Base-by-base conservation (phyloP, 2,888 invertebrate species). In the Auanema sp. region DNA sequence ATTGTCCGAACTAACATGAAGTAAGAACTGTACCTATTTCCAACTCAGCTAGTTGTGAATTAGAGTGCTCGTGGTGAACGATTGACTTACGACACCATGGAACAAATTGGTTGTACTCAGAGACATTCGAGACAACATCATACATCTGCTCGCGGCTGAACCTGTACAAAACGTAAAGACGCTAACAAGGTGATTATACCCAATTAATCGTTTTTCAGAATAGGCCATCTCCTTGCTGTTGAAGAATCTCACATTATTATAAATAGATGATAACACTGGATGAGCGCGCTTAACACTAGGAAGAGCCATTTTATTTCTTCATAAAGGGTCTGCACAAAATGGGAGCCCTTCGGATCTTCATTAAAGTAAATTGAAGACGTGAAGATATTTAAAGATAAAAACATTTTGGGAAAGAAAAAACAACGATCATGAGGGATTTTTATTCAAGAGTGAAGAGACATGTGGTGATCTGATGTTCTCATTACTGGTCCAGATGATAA, bases 121-220 rank as follows among this genome's bases (percentile, higher is more conserved):
- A 66, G 14, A 80, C 79, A 41, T 76, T 68, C 40, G 74, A 58
- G 14, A 80, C 80, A 4, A 80, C 79, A 16, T 75, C 64, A 65
- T 75, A 80, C 79, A 80, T 79, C 65, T 78, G 75, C 16, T 76
- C 73, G 5, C 77, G 73, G 3, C 79, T 74, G 58, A 71, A 79
- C n/a, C 79, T 79, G 60, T 10, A 4, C 42, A n/a, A 14, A 24
- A 40, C 18, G 43, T 16, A 5, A n/a, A 65, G n/a, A 50, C 16
- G 16, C 12, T 42, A n/a, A 2, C 1, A 3, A 50, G 18, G 24
- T n/a, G 42, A 47, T 52, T 61, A 51, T 24, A 78, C 78, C 78
- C 78, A 52, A 78, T 74, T 2, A 77, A 16, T n/a, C 77, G 60
- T 58, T 75, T 68, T 52, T 78, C 78, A 6, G 74, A 68, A 64